These are phyloP conservation scores for Heliangelus exortis DNA, from an alignment of 2,797 vertebrate species.

Conservation along the genomic window DNA sequence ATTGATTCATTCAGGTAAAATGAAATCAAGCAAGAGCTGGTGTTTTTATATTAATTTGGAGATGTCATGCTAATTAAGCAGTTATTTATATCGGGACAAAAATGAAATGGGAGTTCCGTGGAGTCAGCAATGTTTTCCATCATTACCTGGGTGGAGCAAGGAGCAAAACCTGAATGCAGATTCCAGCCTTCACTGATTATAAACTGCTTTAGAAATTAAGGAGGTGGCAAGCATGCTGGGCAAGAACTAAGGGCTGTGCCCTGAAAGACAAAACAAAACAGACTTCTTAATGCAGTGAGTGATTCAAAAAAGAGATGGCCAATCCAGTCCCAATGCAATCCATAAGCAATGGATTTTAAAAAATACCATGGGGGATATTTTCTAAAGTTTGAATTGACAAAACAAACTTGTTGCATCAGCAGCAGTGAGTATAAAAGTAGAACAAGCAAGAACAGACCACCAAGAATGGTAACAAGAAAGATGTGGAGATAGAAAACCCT, in stretches of 20 bases:
- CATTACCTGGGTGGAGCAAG: not conserved
- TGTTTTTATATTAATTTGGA: conserved; percentile 1
- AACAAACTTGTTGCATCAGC: not conserved
- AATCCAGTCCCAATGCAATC: not conserved
- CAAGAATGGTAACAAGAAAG: not conserved
- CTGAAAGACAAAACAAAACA: not conserved
- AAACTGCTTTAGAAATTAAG: not conserved
- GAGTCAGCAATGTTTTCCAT: not conserved
- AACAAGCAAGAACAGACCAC: not conserved
- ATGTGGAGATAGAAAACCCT: not conserved
- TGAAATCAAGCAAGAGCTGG: not conserved
- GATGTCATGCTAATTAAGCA: not conserved
- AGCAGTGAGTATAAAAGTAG: not conserved
- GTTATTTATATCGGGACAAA: not conserved
- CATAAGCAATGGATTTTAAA: not conserved
- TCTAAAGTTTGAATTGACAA: not conserved
- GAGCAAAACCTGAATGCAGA: not conserved
- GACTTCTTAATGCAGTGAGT: not conserved
- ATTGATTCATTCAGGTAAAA: not conserved
- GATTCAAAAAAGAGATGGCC: not conserved
- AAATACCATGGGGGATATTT: not conserved
- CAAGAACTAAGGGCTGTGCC: not conserved
- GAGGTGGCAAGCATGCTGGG: not conserved
- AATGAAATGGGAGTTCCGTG: not conserved
- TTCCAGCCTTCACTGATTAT: not conserved